Evolutionary conservation across 2,113 vertebrate species (phyloP).

Genomic region (Dicaeum eximium): DNA sequence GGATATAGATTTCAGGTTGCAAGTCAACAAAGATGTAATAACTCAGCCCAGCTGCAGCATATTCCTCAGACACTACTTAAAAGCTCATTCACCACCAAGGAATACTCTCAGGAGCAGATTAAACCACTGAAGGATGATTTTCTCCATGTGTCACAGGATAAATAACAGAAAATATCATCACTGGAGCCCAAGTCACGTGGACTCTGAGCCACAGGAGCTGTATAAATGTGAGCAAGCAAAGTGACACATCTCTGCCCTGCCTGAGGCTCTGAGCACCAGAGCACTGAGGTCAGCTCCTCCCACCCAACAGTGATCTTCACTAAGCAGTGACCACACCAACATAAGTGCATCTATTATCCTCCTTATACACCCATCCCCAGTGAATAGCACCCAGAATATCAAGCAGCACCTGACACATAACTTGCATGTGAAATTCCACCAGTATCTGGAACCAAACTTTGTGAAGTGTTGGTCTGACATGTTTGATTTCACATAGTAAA

Average conservation of each 20-base stretch:
- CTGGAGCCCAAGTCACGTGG: fast-evolving
- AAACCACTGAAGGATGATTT: constrained; percentile 4
- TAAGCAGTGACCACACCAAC: background rate
- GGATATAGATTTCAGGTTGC: constrained; percentile 59
- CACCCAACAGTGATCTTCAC: background rate
- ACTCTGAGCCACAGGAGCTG: background rate
- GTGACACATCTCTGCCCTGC: background rate
- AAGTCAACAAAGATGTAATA: constrained; percentile 25
- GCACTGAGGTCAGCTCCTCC: background rate
- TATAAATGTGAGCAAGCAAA: background rate
- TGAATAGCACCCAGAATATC: no score
- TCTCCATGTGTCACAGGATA: background rate
- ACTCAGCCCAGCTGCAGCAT: constrained; percentile 18
- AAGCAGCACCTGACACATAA: background rate
- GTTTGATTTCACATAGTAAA: background rate
- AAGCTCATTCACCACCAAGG: background rate
- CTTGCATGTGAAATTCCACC: background rate
- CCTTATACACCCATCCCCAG: background rate
- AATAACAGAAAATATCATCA: background rate
- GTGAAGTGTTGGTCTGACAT: background rate
- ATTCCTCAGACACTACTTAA: background rate
- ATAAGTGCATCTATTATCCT: fast-evolving
- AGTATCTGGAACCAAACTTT: background rate
- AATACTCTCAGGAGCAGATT: background rate
- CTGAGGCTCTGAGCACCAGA: background rate